A percentile compares a stretch with the other conserved stretches of the same genome.
phyloP scores from a whole-genome alignment of 2,113 vertebrate species.

The Nerophis ophidion region DNA sequence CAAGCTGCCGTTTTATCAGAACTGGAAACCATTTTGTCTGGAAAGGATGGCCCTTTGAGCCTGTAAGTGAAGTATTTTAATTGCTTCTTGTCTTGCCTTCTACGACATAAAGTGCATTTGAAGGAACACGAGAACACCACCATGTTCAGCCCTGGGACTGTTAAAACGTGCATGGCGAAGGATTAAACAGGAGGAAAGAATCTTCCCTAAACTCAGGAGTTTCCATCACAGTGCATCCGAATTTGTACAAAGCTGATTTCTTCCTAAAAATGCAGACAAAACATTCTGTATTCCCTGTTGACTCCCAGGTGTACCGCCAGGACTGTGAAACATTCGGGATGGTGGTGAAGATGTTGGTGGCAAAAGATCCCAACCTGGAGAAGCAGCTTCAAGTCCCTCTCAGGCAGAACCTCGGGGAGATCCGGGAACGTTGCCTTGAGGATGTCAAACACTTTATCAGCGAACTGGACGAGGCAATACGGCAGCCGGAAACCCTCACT shows the following conservation, averaged over 20 bases:
- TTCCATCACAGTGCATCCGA: slow-evolving; percentile 4
- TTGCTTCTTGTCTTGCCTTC: slow-evolving; percentile 18
- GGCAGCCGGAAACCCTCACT: slow-evolving; percentile 50
- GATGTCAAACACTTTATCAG: slow-evolving; percentile 90
- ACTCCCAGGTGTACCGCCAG: slow-evolving; percentile 84
- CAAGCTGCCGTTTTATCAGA: not conserved
- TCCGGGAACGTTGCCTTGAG: slow-evolving; percentile 92
- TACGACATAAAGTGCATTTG: slow-evolving; percentile 31
- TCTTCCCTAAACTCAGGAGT: slow-evolving; percentile 19
- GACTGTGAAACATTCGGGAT: slow-evolving; percentile 98
- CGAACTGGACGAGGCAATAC: slow-evolving; percentile 80
- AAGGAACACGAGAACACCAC: slow-evolving; percentile 44
- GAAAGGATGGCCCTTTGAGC: slow-evolving; percentile 12
- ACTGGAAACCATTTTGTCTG: not conserved
- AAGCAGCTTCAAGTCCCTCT: slow-evolving; percentile 90
- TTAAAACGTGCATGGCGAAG: slow-evolving; percentile 23
- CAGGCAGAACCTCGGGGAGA: slow-evolving; percentile 91
- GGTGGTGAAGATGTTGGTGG: slow-evolving; percentile 98
- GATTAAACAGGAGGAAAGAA: slow-evolving; percentile 50
- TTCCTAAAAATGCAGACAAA: not conserved
- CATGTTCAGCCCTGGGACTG: slow-evolving; percentile 28
- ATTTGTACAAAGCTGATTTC: not conserved
- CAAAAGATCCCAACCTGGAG: slow-evolving; percentile 92
- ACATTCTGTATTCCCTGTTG: not conserved
- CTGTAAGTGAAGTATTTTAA: slow-evolving; percentile 40